A percentile compares a stretch with the other conserved stretches of the same genome.
These are phyloP conservation scores for Campoletis sonorensis DNA, from an alignment of 1,140 invertebrate species.

Conservation along the genomic window DNA sequence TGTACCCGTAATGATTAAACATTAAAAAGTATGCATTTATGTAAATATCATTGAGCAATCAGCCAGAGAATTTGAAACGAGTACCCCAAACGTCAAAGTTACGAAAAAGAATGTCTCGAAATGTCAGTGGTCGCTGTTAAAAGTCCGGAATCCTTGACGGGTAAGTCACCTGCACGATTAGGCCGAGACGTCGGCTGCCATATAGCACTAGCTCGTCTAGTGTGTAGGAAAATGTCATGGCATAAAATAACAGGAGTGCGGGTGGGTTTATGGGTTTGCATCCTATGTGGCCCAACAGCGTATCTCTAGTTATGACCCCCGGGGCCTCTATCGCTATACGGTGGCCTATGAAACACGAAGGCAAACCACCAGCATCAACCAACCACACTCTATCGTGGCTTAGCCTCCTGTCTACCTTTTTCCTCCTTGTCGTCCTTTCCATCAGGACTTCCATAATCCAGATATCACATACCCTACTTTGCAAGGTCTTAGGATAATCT, in stretches of 20 bases:
- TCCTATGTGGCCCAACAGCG: conserved; percentile 71
- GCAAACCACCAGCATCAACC: neutral
- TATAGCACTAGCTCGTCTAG: neutral
- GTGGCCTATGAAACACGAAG: conserved; percentile 6
- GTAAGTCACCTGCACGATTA: neutral
- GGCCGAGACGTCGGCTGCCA: neutral
- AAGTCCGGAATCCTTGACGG: too few relatives aligned
- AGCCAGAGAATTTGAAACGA: too few relatives aligned
- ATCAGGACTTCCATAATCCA: neutral
- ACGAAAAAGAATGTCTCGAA: too few relatives aligned
- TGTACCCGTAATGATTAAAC: too few relatives aligned
- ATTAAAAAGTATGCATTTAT: too few relatives aligned
- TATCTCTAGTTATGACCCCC: conserved; percentile 71
- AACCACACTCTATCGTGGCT: neutral
- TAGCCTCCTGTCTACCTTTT: neutral
- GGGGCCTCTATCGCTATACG: conserved; percentile 44
- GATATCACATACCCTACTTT: neutral
- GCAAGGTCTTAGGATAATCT: too few relatives aligned
- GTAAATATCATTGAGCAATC: too few relatives aligned
- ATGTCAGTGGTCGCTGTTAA: too few relatives aligned
- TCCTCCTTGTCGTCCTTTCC: neutral
- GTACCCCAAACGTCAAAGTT: too few relatives aligned
- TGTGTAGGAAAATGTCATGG: neutral
- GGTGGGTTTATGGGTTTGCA: conserved; percentile 75
- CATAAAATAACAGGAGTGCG: conserved; percentile 51